phyloP scores from a whole-genome alignment of 2,797 vertebrate species.

The Intellagama lesueurii region DNA sequence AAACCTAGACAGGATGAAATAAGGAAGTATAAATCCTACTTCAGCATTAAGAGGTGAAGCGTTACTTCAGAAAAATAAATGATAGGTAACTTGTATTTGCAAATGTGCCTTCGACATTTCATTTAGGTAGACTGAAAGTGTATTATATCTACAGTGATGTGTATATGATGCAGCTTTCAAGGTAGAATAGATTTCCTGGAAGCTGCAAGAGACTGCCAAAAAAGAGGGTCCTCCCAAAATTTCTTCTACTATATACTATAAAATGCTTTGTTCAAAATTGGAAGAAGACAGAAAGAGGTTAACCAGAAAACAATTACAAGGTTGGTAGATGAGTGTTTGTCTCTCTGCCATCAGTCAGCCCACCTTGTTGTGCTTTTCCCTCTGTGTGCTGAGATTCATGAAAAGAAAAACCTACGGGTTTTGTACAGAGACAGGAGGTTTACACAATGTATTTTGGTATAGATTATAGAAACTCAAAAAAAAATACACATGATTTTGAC shows the following conservation, averaged over 20 bases:
- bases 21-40: constrained; percentile 54
- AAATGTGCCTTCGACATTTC: constrained; percentile 51
- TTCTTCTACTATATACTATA: neutral
- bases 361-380: too few species aligned
- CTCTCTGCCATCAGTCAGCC: too few species aligned
- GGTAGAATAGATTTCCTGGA: constrained; percentile 59
- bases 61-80: constrained; percentile 51
- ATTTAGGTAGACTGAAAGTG: constrained; percentile 69
- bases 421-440: too few species aligned
- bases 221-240: neutral
- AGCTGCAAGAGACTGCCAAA: constrained; percentile 45
- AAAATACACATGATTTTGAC: neutral
- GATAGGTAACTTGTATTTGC: constrained; percentile 64
- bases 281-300: too few species aligned
- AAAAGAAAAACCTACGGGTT: too few species aligned
- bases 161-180: constrained; percentile 55
- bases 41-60: constrained; percentile 51
- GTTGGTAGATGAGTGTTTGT: neutral
- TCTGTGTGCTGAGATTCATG: too few species aligned
- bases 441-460: too few species aligned
- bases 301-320: too few species aligned
- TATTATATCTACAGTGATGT: constrained; percentile 60
- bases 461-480: neutral
- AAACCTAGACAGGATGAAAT: neutral
- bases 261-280: neutral